phyloP scores from a whole-genome alignment of 2,113 vertebrate species.

The Oenanthe melanoleuca region DNA sequence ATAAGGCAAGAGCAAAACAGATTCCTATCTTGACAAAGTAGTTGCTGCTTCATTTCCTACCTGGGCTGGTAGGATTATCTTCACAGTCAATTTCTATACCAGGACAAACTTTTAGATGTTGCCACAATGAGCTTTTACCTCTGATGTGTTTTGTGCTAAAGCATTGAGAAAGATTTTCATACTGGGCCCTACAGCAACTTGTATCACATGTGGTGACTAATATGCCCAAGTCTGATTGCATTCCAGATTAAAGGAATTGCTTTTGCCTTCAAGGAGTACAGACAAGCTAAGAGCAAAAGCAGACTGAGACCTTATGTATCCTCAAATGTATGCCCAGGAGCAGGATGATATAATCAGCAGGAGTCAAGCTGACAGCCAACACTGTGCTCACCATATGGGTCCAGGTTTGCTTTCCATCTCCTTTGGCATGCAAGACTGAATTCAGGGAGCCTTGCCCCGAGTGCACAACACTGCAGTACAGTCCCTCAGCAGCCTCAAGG shows the following conservation, averaged over 20 bases:
- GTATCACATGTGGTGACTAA: background rate
- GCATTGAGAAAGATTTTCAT: background rate
- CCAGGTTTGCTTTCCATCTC: conserved; percentile 14
- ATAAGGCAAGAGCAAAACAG: background rate
- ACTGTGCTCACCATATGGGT: background rate
- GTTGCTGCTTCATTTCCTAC: background rate
- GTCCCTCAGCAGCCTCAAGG: background rate
- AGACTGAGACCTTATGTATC: conserved; percentile 15
- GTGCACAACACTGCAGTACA: background rate
- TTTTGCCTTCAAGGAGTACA: conserved; percentile 32
- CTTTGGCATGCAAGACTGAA: background rate
- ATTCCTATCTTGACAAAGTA: background rate
- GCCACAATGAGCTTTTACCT: background rate
- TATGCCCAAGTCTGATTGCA: background rate
- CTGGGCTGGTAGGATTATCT: background rate
- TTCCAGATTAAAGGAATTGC: conserved; percentile 29
- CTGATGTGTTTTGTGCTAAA: background rate
- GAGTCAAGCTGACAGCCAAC: conserved; percentile 25
- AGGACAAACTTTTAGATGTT: background rate
- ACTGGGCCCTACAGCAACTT: background rate
- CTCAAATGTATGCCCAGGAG: background rate
- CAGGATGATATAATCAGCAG: background rate
- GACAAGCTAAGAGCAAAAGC: background rate
- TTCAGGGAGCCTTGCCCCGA: background rate
- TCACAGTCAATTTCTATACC: background rate